A percentile compares a stretch with the other conserved stretches of the same genome.
phyloP scores from a whole-genome alignment of 2,888 invertebrate species.

The Caenorhabditis japonica region DNA sequence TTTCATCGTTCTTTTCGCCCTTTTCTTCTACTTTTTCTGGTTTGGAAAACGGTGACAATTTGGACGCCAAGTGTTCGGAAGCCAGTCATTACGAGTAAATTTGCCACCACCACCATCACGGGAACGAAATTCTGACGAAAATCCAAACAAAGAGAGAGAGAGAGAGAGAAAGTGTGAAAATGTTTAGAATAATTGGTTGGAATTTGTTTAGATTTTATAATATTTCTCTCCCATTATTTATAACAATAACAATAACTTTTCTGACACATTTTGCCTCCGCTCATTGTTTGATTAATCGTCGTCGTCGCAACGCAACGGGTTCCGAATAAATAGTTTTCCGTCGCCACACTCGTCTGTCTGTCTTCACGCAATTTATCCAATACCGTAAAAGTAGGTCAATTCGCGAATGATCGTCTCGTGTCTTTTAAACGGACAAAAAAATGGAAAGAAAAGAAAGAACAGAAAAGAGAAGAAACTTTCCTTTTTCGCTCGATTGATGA shows the following conservation, averaged over 20 bases:
- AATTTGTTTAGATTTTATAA: constrained; percentile 3
- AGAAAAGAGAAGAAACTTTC: constrained; percentile 27
- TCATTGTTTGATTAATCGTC: constrained; percentile 41
- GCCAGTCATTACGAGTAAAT: not conserved
- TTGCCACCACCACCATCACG: too few species aligned
- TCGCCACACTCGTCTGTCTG: constrained; percentile 1
- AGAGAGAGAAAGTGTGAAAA: constrained; percentile 3
- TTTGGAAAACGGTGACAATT: constrained; percentile 46
- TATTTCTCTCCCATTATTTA: constrained; percentile 16
- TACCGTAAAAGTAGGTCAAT: constrained; percentile 38
- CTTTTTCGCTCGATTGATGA: constrained; percentile 36
- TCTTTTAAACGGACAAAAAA: constrained; percentile 10
- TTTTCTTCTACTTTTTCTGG: constrained; percentile 54
- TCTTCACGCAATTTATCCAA: constrained; percentile 33
- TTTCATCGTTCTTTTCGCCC: constrained; percentile 37
- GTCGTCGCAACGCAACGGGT: too few species aligned
- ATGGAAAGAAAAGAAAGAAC: too few species aligned
- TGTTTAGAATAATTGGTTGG: constrained; percentile 27
- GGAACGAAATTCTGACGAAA: not conserved
- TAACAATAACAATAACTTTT: constrained; percentile 44
- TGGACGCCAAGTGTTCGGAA: not conserved
- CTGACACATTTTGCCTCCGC: constrained; percentile 23
- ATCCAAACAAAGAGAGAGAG: not conserved
- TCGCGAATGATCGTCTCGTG: constrained; percentile 38
- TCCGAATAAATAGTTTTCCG: constrained; percentile 40